Percentiles rank a stretch among this genome's conserved stretches.
Conservation (phyloP, 2,888 invertebrate genomes). For the Drosophila fungiperda region DNA sequence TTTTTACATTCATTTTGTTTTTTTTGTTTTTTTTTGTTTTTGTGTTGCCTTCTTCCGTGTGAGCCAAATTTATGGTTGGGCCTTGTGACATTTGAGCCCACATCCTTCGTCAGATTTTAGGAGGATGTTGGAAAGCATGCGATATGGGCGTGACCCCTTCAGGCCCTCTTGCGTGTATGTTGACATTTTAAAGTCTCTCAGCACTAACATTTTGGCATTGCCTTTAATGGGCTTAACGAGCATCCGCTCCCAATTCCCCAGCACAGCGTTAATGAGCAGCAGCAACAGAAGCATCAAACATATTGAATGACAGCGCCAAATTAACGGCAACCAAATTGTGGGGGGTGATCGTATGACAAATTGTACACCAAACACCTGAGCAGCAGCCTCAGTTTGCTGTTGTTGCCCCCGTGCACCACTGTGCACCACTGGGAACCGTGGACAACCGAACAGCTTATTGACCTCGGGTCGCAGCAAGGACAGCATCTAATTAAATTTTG, state of each 20-base stretch:
- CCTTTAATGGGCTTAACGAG: slow-evolving; percentile 74
- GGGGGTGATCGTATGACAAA: slow-evolving; percentile 67
- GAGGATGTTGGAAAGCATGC: slow-evolving; percentile 22
- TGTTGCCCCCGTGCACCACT: slow-evolving; percentile 1
- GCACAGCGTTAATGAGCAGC: slow-evolving; percentile 46
- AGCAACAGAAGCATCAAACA: slow-evolving; percentile 46
- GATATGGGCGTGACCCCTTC: slow-evolving; percentile 41
- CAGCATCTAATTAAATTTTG: slow-evolving; percentile 65
- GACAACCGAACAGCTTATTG: slow-evolving; percentile 42
- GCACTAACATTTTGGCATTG: slow-evolving; percentile 53
- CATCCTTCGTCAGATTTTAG: slow-evolving; percentile 64
- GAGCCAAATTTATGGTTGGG: slow-evolving; percentile 62
- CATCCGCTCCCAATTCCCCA: slow-evolving; percentile 61
- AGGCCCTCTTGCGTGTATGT: slow-evolving; percentile 27
- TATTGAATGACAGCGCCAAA: slow-evolving; percentile 74
- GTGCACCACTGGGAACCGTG: slow-evolving; percentile 2
- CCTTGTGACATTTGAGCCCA: slow-evolving; percentile 70
- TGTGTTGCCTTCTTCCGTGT: background rate
- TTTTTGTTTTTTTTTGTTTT: slow-evolving; percentile 1
- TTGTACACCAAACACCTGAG: slow-evolving; percentile 40
- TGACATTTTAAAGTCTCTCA: slow-evolving; percentile 68
- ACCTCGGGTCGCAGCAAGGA: slow-evolving; percentile 61
- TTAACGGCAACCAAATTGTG: slow-evolving; percentile 44
- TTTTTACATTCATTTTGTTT: background rate
- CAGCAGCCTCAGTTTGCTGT: slow-evolving; percentile 6